Conservation (phyloP, 92 coral and sea anemone species). For the Paragorgia papillata region DNA sequence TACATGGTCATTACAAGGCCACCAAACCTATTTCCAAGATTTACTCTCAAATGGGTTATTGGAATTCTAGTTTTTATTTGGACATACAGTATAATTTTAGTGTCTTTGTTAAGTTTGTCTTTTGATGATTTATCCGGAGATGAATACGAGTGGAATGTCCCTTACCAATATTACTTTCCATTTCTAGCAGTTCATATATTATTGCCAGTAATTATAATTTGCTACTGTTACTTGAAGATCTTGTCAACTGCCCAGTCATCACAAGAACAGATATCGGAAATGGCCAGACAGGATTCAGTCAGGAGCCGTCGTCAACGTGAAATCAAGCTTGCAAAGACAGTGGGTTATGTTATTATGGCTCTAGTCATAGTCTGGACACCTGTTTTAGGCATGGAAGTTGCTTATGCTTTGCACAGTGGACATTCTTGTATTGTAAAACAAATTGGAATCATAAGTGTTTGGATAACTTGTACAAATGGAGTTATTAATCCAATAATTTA, state of each 20-base stretch:
- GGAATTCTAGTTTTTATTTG: constrained; percentile 5
- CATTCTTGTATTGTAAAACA: constrained; percentile 54
- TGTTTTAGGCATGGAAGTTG: constrained; percentile 54
- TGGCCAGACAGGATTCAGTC: neutral
- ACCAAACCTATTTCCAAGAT: neutral
- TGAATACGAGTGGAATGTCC: constrained; percentile 58
- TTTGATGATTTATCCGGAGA: constrained; percentile 22
- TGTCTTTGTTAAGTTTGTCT: constrained; percentile 35
- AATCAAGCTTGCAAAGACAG: constrained; percentile 66
- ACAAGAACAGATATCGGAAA: constrained; percentile 38
- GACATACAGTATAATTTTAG: constrained; percentile 35
- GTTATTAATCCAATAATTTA: constrained; percentile 62
- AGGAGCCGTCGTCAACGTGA: neutral
- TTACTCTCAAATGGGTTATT: constrained; percentile 12
- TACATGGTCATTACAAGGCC: constrained; percentile 49
- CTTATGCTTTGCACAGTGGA: constrained; percentile 50
- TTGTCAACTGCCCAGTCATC: constrained; percentile 42
- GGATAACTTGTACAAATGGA: constrained; percentile 66
- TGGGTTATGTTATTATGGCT: constrained; percentile 59
- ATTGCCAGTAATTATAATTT: constrained; percentile 51
- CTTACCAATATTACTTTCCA: constrained; percentile 54
- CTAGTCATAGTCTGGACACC: constrained; percentile 66
- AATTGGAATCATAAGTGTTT: constrained; percentile 59
- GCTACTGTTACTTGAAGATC: constrained; percentile 51
- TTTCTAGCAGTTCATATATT: constrained; percentile 56